A percentile compares a stretch with the other conserved stretches of the same genome.
Conservation (phyloP, 2,888 invertebrate species). For the Xylota segnis region DNA sequence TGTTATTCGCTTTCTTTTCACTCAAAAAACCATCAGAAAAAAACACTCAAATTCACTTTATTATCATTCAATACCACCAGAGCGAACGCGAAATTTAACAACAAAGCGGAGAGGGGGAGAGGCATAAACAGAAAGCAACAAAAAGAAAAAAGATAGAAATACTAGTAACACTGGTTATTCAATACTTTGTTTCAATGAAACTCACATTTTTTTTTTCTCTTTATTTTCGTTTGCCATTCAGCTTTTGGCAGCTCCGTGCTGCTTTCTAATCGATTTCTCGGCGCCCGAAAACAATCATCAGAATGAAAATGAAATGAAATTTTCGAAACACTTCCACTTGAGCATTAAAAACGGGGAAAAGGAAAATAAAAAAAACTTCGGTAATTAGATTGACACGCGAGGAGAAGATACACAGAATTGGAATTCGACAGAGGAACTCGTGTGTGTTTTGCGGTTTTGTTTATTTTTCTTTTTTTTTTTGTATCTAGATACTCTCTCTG, state of each 20-base stretch:
- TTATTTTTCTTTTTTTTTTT: neutral
- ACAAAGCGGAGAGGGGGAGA: neutral
- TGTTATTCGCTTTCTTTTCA: slow-evolving; percentile 33
- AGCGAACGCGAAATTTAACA: slow-evolving; percentile 7
- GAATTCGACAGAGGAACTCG: neutral
- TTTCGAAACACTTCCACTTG: slow-evolving; percentile 18
- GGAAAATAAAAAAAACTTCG: neutral
- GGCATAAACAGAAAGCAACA: neutral
- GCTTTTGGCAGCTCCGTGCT: neutral
- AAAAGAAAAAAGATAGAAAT: slow-evolving; percentile 14
- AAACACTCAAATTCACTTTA: slow-evolving; percentile 12
- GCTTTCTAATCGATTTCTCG: slow-evolving; percentile 36
- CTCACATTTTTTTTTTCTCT: neutral
- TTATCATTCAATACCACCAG: slow-evolving; percentile 5
- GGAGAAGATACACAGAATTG: neutral
- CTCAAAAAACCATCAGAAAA: slow-evolving; percentile 16
- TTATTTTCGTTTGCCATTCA: neutral
- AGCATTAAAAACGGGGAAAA: no score
- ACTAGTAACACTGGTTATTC: slow-evolving; percentile 54
- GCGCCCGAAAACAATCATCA: neutral
- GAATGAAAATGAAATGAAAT: neutral
- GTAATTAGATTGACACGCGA: neutral
- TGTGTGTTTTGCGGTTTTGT: slow-evolving; percentile 19
- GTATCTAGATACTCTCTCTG: neutral
- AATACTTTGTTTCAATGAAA: slow-evolving; percentile 40